Percentiles rank a stretch among this genome's conserved stretches.
phyloP scores from a whole-genome alignment of 2,113 vertebrate species.

The Aptenodytes patagonicus region DNA sequence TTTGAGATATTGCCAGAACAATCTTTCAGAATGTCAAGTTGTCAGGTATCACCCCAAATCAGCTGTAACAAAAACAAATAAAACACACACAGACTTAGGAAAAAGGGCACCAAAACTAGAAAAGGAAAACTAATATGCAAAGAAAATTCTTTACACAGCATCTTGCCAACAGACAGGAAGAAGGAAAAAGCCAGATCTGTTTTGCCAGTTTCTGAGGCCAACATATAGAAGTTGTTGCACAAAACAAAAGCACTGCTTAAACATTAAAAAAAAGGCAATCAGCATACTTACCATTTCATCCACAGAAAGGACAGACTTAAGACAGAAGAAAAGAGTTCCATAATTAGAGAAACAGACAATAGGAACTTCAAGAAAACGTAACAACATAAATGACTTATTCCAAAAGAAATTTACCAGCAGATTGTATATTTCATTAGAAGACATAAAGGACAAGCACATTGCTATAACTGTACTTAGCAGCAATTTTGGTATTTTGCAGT shows the following conservation, averaged over 20 bases:
- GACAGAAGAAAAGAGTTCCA: conserved; percentile 78
- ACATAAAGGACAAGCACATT: neutral
- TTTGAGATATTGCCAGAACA: neutral
- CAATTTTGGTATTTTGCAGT: neutral
- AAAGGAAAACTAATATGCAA: neutral
- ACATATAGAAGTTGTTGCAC: neutral
- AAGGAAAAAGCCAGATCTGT: neutral
- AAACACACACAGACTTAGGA: neutral
- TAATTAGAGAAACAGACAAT: conserved; percentile 70
- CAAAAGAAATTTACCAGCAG: neutral
- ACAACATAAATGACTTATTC: neutral
- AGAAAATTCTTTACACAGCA: neutral
- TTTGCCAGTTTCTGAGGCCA: conserved; percentile 35
- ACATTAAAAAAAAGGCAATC: conserved; percentile 26
- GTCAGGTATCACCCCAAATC: neutral
- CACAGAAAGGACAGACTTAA: conserved; percentile 90
- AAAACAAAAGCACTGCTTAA: conserved; percentile 44
- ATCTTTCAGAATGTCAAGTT: neutral
- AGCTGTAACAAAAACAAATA: neutral
- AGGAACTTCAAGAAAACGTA: conserved; percentile 44
- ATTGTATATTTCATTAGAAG: neutral
- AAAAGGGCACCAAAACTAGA: neutral
- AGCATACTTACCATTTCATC: conserved; percentile 91
- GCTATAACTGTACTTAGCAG: neutral
- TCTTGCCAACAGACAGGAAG: neutral